phyloP scores from a whole-genome alignment of 2,113 vertebrate genomes.

The Deroptyus accipitrinus region DNA sequence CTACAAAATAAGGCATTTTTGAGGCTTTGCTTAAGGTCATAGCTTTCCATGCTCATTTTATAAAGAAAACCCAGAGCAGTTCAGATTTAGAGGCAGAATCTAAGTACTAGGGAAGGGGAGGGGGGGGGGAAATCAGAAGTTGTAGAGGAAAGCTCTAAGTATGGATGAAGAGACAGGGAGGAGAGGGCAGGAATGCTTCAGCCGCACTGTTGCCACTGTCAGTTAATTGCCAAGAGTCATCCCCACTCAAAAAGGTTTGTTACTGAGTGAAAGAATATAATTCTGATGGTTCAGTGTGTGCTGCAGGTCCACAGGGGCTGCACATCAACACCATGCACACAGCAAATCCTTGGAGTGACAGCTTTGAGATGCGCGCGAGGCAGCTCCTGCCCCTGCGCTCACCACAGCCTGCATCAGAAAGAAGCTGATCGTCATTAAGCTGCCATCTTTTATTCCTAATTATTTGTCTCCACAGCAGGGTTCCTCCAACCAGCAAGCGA shows the following conservation, averaged over 20 bases:
- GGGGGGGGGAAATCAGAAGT: not conserved
- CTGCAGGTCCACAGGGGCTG: not conserved
- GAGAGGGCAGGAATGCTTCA: not conserved
- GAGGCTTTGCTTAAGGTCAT: not conserved
- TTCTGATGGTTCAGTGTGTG: rapidly evolving
- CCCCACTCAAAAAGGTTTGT: not conserved
- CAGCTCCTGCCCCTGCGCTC: not conserved
- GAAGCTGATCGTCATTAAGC: constrained; percentile 42
- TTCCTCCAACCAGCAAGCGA: constrained; percentile 13
- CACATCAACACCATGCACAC: not conserved
- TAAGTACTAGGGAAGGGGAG: not conserved
- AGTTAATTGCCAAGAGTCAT: not conserved
- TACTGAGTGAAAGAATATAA: not conserved
- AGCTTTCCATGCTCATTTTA: not conserved
- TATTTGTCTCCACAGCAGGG: constrained; percentile 63
- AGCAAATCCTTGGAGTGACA: not conserved
- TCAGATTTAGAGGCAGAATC: not conserved
- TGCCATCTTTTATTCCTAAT: constrained; percentile 61
- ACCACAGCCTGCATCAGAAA: not conserved
- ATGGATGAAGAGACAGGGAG: not conserved
- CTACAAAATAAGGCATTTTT: constrained; percentile 5
- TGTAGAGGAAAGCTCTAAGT: not conserved
- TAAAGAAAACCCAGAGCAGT: not conserved
- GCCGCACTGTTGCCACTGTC: not conserved
- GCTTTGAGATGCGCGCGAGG: rapidly evolving